These are phyloP conservation scores for Lepidocyrtoides sp. DNA, from an alignment of 2,888 invertebrate species.

Conservation along the genomic window DNA sequence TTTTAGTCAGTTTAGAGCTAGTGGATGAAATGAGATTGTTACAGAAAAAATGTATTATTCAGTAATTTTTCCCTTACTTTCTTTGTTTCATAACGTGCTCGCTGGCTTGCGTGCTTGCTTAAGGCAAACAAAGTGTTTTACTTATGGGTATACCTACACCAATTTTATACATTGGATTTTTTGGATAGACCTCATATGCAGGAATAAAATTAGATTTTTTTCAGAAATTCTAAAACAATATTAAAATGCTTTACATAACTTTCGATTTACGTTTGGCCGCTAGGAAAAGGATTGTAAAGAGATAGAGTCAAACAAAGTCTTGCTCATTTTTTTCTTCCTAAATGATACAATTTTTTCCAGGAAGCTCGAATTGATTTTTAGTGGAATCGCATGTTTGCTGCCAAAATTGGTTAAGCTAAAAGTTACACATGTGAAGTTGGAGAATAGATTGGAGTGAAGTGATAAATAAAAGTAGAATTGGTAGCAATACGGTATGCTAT, in stretches of 20 bases:
- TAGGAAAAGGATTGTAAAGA: constrained; percentile 31
- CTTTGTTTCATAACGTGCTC: background rate
- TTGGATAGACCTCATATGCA: background rate
- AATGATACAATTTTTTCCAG: constrained; percentile 12
- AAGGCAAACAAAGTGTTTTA: constrained; percentile 18
- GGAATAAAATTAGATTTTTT: constrained; percentile 4
- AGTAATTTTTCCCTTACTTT: constrained; percentile 8
- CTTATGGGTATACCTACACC: background rate
- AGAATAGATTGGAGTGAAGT: background rate
- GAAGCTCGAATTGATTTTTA: constrained; percentile 40
- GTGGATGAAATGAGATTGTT: background rate
- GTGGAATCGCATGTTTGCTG: constrained; percentile 28
- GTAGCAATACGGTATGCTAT: too few relatives aligned
- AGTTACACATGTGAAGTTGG: background rate
- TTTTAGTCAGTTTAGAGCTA: background rate
- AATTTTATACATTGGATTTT: background rate
- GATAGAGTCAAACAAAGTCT: background rate
- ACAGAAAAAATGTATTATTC: constrained; percentile 34
- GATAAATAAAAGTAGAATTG: constrained; percentile 4
- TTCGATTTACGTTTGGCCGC: constrained; percentile 23
- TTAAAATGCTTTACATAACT: constrained; percentile 24
- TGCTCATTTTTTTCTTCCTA: background rate
- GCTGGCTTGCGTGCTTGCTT: background rate
- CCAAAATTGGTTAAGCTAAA: constrained; percentile 5
- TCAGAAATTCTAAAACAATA: background rate